These are phyloP conservation scores for Endomychus coccineus DNA, from an alignment of 2,888 invertebrate species.

Conservation along the genomic window DNA sequence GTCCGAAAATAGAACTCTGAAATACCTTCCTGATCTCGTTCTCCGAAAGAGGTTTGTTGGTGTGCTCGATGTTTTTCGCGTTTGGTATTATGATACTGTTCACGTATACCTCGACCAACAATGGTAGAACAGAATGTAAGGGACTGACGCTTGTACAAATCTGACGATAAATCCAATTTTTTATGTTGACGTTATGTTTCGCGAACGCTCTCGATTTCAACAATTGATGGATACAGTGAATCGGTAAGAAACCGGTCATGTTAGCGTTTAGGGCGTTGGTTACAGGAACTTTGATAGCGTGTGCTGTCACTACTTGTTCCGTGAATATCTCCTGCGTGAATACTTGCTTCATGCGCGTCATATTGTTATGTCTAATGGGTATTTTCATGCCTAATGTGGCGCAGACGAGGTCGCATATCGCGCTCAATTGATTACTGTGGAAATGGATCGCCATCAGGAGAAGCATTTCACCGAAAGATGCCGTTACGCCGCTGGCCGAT, in stretches of 20 bases:
- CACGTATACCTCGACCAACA: constrained; percentile 89
- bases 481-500: constrained; percentile 74
- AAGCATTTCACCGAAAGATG: constrained; percentile 93
- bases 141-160: constrained; percentile 85
- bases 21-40: constrained; percentile 81
- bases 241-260: constrained; percentile 82
- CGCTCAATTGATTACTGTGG: constrained; percentile 87
- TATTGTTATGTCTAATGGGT: constrained; percentile 76
- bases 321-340: constrained; percentile 96
- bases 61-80: constrained; percentile 58
- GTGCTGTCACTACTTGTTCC: constrained; percentile 91
- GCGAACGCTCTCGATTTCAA: constrained; percentile 90
- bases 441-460: constrained; percentile 95
- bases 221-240: constrained; percentile 93
- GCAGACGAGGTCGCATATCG: constrained; percentile 90
- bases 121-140: constrained; percentile 86
- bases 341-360: constrained; percentile 83
- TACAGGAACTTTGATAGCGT: constrained; percentile 93
- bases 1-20: constrained; percentile 67
- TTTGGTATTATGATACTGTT: constrained; percentile 76
- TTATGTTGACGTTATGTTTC: constrained; percentile 92
- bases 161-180: constrained; percentile 94
- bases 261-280: constrained; percentile 82
- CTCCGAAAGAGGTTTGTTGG: constrained; percentile 87
- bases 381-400: constrained; percentile 94